Evolutionary conservation across 2,113 vertebrate genomes (phyloP), one percentile per base, ranked within the genome.

Genomic region (Sander lucioperca): DNA sequence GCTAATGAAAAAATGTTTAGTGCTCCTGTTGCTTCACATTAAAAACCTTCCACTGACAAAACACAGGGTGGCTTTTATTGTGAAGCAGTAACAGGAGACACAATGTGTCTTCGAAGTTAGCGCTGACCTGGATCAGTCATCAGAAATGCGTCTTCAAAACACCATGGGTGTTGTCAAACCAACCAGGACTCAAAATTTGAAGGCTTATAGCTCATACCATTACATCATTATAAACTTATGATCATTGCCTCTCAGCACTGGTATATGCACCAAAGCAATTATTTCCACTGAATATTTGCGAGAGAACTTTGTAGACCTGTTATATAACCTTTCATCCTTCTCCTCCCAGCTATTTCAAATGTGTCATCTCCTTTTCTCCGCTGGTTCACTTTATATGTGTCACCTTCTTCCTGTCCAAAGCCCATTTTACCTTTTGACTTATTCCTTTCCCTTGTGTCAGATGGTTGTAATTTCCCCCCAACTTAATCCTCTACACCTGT

Each of bases 381-480:
- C 30, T 5, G 4, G 36, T 27, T 74, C 33, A 6, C 4, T 16
- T 45, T 16, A 58, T 30, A 45, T 10, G 0, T 57, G 47, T 68
- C 50, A 53, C 27, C 18, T 59, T 53, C 27, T 57, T 12, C 27
- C 25, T 27, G 18, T 68, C 25, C 48, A 74, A 64, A 70, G 10
- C 30, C 61, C 7, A 50, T 48, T 84, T 76, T 3, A 79, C 48
- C 56, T 10, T 78, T 43, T 39, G 54, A 74, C 51, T 48, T 10
- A 8, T 36, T 9, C 33, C 59, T 67, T 50, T 62, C 27, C 56
- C 54, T 54, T 33, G 53, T 68, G 67, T 79, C 76, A 43, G 23
- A 30, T 36, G 1, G 16, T n/a, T 65, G 27, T 36, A 36, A 16
- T 53, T 67, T 7, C 54, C 13, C 36, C 53, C 39, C 19, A 65